Evolutionary conservation across 2,888 invertebrate species (phyloP).

Genomic region (Pammene fasciana): DNA sequence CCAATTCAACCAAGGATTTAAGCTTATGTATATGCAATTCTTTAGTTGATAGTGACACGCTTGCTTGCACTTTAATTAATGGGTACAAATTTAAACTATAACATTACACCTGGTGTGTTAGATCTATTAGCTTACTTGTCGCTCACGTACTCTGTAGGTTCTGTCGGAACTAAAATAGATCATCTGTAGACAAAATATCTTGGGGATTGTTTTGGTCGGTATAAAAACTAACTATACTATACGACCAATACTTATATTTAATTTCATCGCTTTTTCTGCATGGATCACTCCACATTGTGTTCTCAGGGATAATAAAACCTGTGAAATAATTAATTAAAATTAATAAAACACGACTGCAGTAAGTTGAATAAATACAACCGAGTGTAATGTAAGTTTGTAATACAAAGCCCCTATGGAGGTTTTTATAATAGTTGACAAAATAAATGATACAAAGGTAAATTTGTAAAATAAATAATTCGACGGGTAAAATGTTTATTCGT

Average conservation of each 20-base stretch:
- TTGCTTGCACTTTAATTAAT: conserved; percentile 31
- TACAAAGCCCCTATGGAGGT: conserved; percentile 81
- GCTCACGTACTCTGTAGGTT: conserved; percentile 30
- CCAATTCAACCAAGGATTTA: conserved; percentile 24
- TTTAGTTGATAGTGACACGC: conserved; percentile 8
- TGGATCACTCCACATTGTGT: conserved; percentile 69
- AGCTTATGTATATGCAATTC: background rate
- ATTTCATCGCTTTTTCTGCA: conserved; percentile 52
- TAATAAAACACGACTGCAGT: conserved; percentile 75
- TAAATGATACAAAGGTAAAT: conserved; percentile 80
- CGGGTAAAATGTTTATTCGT: conserved; percentile 82
- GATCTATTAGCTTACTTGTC: conserved; percentile 52
- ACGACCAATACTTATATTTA: conserved; percentile 28
- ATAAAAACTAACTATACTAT: conserved; percentile 4
- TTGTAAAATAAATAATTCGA: conserved; percentile 77
- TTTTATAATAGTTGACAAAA: conserved; percentile 77
- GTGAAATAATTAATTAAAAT: conserved; percentile 67
- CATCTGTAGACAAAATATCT: conserved; percentile 18
- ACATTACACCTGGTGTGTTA: conserved; percentile 59
- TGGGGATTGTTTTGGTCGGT: conserved; percentile 10
- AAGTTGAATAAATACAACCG: conserved; percentile 69
- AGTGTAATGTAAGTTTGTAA: conserved; percentile 81
- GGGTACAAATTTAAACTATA: conserved; percentile 48
- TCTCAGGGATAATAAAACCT: conserved; percentile 72
- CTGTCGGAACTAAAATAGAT: conserved; percentile 3